These are phyloP conservation scores for Drosophila suzukii DNA, from an alignment of 1,140 invertebrate species.

Conservation along the genomic window DNA sequence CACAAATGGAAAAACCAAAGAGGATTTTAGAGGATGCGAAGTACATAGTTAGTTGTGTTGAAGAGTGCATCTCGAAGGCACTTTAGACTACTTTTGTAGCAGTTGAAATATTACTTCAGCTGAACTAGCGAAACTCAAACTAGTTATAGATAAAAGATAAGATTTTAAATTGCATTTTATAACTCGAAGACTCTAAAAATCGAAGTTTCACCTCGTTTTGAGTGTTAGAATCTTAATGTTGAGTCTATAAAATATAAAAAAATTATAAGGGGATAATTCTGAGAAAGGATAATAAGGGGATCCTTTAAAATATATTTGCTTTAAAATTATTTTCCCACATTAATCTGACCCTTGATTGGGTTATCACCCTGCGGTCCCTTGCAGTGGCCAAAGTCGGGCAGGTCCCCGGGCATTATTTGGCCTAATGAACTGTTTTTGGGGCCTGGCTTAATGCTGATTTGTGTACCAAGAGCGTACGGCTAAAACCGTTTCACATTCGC, in stretches of 20 bases:
- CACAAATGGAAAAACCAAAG: neutral
- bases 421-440: slow-evolving; percentile 60
- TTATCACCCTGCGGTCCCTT: slow-evolving; percentile 45
- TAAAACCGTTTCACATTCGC: slow-evolving; percentile 46
- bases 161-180: no score
- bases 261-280: no score
- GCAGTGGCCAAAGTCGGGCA: slow-evolving; percentile 22
- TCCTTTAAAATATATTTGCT: no score
- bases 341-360: slow-evolving; percentile 9
- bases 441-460: slow-evolving; percentile 71
- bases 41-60: neutral
- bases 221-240: no score
- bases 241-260: no score
- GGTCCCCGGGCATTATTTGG: slow-evolving; percentile 31
- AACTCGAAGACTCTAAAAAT: no score
- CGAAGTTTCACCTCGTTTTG: no score
- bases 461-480: slow-evolving; percentile 59
- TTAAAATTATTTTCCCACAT: neutral
- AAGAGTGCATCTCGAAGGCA: neutral
- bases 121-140: no score
- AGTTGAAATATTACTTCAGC: no score
- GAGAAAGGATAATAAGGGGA: no score
- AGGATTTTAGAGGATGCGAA: neutral
- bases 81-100: no score
- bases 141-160: no score